Percentiles rank a stretch among this genome's conserved stretches.
Conservation (phyloP, 2,888 invertebrate genomes). For the Lymantria dispar region DNA sequence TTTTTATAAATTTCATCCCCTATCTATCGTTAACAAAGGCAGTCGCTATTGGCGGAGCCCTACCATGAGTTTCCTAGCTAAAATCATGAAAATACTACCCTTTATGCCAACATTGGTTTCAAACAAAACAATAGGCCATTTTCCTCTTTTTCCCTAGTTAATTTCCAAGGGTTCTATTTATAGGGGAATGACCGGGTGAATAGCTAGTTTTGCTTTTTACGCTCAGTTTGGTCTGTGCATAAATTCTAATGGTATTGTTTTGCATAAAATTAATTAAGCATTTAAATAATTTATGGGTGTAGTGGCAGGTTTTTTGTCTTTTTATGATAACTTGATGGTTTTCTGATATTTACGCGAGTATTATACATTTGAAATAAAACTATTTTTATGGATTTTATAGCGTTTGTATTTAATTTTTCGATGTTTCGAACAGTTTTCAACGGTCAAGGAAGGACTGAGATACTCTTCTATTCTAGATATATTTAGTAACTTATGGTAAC, state of each 20-base stretch:
- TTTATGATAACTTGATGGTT: too few species aligned
- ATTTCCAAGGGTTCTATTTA: constrained; percentile 60
- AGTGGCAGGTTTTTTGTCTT: constrained; percentile 1
- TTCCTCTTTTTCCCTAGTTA: constrained; percentile 62
- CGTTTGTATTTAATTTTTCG: too few species aligned
- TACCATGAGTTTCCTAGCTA: constrained; percentile 55
- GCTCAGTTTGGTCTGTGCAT: constrained; percentile 33
- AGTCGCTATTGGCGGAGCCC: constrained; percentile 59
- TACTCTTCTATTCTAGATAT: too few species aligned
- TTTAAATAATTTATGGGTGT: constrained; percentile 21
- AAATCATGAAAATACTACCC: constrained; percentile 67
- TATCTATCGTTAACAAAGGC: constrained; percentile 62
- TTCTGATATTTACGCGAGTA: too few species aligned
- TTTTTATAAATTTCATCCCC: constrained; percentile 53
- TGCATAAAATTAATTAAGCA: constrained; percentile 23
- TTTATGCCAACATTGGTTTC: constrained; percentile 66
- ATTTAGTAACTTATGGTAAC: too few species aligned
- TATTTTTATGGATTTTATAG: too few species aligned
- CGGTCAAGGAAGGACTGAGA: too few species aligned
- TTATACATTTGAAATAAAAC: too few species aligned
- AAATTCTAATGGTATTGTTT: constrained; percentile 17
- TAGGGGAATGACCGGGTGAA: constrained; percentile 62
- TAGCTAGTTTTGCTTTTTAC: constrained; percentile 39
- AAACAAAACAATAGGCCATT: constrained; percentile 70
- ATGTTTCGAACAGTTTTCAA: too few species aligned